Evolutionary conservation across 92 coral and sea anemone genomes (phyloP), one percentile per base, ranked within the genome.

Genomic region (Pocillopora grandis): DNA sequence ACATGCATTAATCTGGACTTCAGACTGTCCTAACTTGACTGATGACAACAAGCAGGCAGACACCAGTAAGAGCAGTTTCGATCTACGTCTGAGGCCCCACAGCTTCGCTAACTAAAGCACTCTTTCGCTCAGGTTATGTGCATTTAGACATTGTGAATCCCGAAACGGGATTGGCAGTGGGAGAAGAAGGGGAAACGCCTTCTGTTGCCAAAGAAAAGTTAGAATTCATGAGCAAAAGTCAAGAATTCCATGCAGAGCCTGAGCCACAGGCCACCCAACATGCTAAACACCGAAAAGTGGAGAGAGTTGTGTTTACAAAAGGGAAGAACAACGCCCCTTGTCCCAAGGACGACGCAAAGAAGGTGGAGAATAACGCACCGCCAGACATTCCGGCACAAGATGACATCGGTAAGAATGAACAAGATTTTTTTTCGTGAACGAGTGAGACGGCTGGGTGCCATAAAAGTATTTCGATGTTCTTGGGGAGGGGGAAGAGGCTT

Each of bases 141-240:
- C 86, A 74, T 73, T 73, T 83, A 13, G 86, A 83, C 49, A 15
- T 83, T 18, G 80, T 75, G 27, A 58, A 74, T 83, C 73, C 80
- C 64, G 80, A 83, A 80, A 23, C 80, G 15, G 69, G 10, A 42
- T 14, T 23, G 55, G 86, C 49, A 20, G 17, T 72, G 66, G 73
- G 63, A 73, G 63, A 17, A 19, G 80, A 83, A 62, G 80, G 62
- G 36, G 86, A 83, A 23, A 49, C 74, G 5, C 18, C 66, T 27
- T 73, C 31, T 36, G 80, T 66, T 8, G 5, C 18, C 21, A 20
- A 62, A 0, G 86, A 65, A 5, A 83, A 74, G 10, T 60, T 83
- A 9, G 86, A 63, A 56, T 83, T 83, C 56, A 73, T 83, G 79
- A 62, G 18, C 64, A 72, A 14, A 15, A 83, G 86, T 16, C 72